phyloP scores from a whole-genome alignment of 1,140 invertebrate genomes.

The Frieseomelitta varia region DNA sequence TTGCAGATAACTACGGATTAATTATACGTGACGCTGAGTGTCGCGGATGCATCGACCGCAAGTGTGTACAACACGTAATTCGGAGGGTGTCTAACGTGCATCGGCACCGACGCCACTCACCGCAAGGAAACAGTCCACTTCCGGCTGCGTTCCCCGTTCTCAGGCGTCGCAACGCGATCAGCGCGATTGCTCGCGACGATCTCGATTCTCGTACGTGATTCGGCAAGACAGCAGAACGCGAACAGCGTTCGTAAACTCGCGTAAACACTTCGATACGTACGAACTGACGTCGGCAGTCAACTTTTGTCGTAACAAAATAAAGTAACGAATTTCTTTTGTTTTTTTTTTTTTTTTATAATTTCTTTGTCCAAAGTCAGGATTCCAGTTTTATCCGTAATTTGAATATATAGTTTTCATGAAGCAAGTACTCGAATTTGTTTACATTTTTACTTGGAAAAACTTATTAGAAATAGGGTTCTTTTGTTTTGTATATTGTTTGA shows the following conservation, averaged over 20 bases:
- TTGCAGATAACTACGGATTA: background rate
- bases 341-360: no score
- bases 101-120: background rate
- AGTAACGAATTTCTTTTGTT: no score
- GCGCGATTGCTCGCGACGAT: background rate
- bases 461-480: no score
- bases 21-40: background rate
- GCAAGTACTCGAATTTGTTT: no score
- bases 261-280: no score
- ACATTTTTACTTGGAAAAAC: no score
- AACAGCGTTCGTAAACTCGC: background rate
- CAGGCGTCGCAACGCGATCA: background rate
- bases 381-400: no score
- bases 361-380: no score
- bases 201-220: background rate
- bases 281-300: no score
- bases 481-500: no score
- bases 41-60: background rate
- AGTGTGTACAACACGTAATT: background rate
- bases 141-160: background rate
- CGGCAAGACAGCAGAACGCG: background rate
- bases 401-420: no score
- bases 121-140: slow-evolving; percentile 5
- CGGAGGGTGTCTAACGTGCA: background rate
- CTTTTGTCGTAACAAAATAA: no score